Evolutionary conservation across 2,113 vertebrate species (phyloP), one percentile per base, ranked within the genome.

Genomic region (Ammodytes dubius): DNA sequence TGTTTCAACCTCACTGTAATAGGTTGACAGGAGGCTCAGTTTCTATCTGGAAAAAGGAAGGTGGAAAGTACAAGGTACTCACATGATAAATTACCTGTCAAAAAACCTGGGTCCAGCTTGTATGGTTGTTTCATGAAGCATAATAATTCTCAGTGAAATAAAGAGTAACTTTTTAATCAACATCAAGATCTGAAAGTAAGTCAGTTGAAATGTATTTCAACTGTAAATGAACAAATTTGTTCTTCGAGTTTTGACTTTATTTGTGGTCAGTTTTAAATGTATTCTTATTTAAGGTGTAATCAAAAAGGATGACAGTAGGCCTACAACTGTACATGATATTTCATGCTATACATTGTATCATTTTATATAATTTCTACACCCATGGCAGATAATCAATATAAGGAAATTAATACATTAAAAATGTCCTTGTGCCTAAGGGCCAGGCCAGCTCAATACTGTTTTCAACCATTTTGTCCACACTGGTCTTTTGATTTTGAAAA

Each of bases 21-120:
- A 76, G 66, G 66, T 11, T 59, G 49, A 60, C 72, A 67, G 49
- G 43, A 42, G 14, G n/a, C 39, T 61, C n/a, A 12, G 37, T 71
- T 47, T 54, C 35, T 63, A 7, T 19, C 4, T 69, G 49, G 43
- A 49, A 56, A 39, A 19, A 45, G 8, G 70, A 19, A 46, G 10
- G 4, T 39, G 42, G 15, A 19, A 27, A 1, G 17, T 27, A 12
- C 11, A 19, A 35, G 27, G 4, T 78, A 12, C 45, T 43, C n/a
- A 27, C 7, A 17, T 49, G 57, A 68, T 47, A 70, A 46, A 66
- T 79, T 15, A 42, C 58, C 57, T 46, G 37, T 70, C n/a, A 42
- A 39, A 1, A 7, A 47, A 53, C 54, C 27, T 27, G 27, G 27
- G 27, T 27, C 27, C 27, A 27, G 27, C 27, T 27, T 27, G 27